Percentiles rank a stretch among this genome's conserved stretches.
Conservation (phyloP, 2,797 vertebrate genomes). For the Apogon talboti region DNA sequence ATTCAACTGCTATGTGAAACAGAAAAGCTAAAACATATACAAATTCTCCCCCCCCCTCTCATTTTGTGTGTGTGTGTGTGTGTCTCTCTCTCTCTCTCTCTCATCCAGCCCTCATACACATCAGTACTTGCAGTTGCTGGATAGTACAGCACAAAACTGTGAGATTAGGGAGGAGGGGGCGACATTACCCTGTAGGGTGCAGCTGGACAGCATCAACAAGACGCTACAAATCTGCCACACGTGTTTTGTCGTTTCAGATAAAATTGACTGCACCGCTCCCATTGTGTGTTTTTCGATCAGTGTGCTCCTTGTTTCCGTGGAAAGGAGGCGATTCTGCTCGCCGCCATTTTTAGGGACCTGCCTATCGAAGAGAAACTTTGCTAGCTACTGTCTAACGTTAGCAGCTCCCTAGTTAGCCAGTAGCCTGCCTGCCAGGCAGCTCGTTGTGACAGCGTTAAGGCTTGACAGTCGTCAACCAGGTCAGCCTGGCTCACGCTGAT, state of each 20-base stretch:
- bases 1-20: not conserved
- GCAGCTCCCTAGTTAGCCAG: slow-evolving; percentile 65
- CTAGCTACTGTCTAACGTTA: slow-evolving; percentile 56
- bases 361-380: slow-evolving; percentile 78
- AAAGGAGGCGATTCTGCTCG: slow-evolving; percentile 77
- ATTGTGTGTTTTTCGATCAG: slow-evolving; percentile 7
- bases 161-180: slow-evolving; percentile 31
- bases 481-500: slow-evolving; percentile 15
- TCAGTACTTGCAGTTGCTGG: slow-evolving; percentile 25
- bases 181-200: slow-evolving; percentile 37
- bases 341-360: slow-evolving; percentile 86
- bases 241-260: slow-evolving; percentile 4
- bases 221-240: slow-evolving; percentile 39
- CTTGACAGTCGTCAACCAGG: slow-evolving; percentile 45
- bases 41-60: not conserved
- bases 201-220: slow-evolving; percentile 40
- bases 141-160: slow-evolving; percentile 25
- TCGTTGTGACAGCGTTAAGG: slow-evolving; percentile 47
- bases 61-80: too few relatives aligned
- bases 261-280: not conserved
- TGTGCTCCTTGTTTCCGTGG: slow-evolving; percentile 61
- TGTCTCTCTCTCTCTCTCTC: too few relatives aligned
- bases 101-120: slow-evolving; percentile 22
- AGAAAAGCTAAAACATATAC: not conserved
- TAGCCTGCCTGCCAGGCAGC: slow-evolving; percentile 27